phyloP scores from a whole-genome alignment of 2,113 vertebrate genomes.

The Zapornia atra region DNA sequence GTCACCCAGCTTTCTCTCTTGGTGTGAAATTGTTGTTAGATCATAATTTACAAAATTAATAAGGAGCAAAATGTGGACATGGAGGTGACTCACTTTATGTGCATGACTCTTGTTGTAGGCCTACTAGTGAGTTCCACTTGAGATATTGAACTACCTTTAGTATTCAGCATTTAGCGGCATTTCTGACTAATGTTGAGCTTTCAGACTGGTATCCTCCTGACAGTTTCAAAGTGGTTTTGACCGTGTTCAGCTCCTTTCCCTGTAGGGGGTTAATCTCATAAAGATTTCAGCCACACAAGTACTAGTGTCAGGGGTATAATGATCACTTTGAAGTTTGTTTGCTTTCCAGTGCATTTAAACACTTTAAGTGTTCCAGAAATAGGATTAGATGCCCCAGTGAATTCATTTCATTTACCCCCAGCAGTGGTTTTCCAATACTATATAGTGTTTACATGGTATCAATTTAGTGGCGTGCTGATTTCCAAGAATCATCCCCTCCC shows the following conservation, averaged over 20 bases:
- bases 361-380: constrained; percentile 82
- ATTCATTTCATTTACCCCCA: constrained; percentile 84
- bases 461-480: constrained; percentile 80
- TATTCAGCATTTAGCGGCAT: constrained; percentile 19
- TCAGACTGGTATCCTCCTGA: constrained; percentile 72
- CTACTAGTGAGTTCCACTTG: background rate
- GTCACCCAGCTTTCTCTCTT: background rate
- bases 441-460: constrained; percentile 79
- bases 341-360: constrained; percentile 82
- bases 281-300: constrained; percentile 83
- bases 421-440: constrained; percentile 80
- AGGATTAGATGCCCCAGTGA: constrained; percentile 86
- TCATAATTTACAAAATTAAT: background rate
- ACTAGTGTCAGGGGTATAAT: constrained; percentile 84
- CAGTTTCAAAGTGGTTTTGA: constrained; percentile 78
- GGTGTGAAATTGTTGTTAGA: background rate
- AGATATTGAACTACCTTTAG: constrained; percentile 16
- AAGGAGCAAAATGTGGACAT: background rate
- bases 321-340: constrained; percentile 88
- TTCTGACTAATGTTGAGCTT: constrained; percentile 55
- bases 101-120: background rate
- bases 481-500: constrained; percentile 68
- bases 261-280: constrained; percentile 82
- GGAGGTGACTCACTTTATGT: background rate
- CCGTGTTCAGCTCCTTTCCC: constrained; percentile 76